These are phyloP conservation scores for Aquatica leii DNA, from an alignment of 2,888 invertebrate genomes.

Conservation along the genomic window DNA sequence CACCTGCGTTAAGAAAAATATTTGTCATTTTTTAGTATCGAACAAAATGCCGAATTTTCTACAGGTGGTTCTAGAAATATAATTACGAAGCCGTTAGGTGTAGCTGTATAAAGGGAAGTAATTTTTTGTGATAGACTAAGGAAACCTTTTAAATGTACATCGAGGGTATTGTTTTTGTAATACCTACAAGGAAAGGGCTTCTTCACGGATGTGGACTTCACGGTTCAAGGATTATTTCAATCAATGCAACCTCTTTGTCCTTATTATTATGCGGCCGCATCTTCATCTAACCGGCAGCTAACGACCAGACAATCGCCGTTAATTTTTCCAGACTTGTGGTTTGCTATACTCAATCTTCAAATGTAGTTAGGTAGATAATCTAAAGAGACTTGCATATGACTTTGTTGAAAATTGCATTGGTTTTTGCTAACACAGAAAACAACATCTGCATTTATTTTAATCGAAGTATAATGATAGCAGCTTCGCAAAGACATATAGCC, in stretches of 20 bases:
- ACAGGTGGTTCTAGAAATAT: not conserved
- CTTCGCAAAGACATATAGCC: no score
- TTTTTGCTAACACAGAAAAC: no score
- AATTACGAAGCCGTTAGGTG: not conserved
- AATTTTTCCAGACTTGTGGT: conserved; percentile 16
- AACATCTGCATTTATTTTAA: no score
- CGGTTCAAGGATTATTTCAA: conserved; percentile 46
- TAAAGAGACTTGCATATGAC: no score
- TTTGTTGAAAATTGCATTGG: no score
- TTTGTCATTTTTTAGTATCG: conserved; percentile 8
- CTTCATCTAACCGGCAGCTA: conserved; percentile 26
- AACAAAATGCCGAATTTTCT: not conserved
- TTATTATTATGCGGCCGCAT: conserved; percentile 33
- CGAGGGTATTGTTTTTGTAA: conserved; percentile 22
- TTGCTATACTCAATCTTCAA: not conserved
- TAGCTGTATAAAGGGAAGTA: not conserved
- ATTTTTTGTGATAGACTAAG: conserved; percentile 12
- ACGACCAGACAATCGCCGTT: conserved; percentile 22
- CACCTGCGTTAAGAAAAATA: conserved; percentile 27
- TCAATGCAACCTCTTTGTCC: conserved; percentile 44
- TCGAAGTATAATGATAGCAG: no score
- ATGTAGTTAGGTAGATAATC: no score
- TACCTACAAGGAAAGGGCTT: conserved; percentile 30
- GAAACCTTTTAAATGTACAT: conserved; percentile 19
- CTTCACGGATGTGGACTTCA: conserved; percentile 40